Conservation (phyloP, 2,113 vertebrate species). For the Grantiella picta region DNA sequence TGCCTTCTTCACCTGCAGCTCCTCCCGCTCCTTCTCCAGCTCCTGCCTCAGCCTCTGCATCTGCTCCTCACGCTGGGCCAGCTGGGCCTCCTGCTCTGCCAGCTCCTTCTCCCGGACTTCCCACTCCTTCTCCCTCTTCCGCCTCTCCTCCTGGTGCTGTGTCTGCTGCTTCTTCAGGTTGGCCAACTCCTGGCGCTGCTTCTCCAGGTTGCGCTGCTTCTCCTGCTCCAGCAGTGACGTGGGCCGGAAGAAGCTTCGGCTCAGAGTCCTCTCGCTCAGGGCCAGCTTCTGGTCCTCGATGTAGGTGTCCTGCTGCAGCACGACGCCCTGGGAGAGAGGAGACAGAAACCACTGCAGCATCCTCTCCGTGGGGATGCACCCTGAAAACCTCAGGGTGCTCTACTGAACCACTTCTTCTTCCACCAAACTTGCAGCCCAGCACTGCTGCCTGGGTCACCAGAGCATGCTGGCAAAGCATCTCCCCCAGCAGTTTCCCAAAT, state of each 20-base stretch:
- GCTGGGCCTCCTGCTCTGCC: conserved; percentile 71
- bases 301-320: conserved; percentile 93
- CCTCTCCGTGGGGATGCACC: accelerated
- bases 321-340: conserved; percentile 77
- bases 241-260: conserved; percentile 76
- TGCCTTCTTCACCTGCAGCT: conserved; percentile 76
- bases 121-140: conserved; percentile 82
- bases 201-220: conserved; percentile 95
- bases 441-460: neutral
- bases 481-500: neutral
- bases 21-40: conserved; percentile 75
- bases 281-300: conserved; percentile 93
- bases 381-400: neutral
- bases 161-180: conserved; percentile 88
- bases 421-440: neutral
- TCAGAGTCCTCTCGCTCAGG: conserved; percentile 77
- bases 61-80: conserved; percentile 78
- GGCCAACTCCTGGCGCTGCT: conserved; percentile 92
- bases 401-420: neutral
- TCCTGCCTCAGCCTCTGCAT: conserved; percentile 68
- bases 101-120: conserved; percentile 82
- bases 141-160: conserved; percentile 85
- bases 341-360: neutral
- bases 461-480: neutral
- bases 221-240: conserved; percentile 91